A percentile compares a stretch with the other conserved stretches of the same genome.
Conservation (phyloP, 1,140 invertebrate species). For the Ceratina australensis region DNA sequence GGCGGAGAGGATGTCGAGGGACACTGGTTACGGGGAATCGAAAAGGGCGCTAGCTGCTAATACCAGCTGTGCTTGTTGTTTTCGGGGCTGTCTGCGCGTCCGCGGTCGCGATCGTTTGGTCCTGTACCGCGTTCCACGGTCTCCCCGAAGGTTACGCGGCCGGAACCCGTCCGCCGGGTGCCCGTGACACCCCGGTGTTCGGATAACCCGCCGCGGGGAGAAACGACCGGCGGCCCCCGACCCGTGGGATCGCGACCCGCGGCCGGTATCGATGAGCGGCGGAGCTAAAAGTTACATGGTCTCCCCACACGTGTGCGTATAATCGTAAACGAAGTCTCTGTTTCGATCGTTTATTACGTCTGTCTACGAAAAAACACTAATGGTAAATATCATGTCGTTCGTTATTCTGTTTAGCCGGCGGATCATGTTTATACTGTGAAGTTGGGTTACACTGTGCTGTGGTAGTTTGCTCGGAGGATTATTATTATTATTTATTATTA, state of each 20-base stretch:
- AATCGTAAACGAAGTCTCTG: constrained; percentile 78
- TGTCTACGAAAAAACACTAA: constrained; percentile 77
- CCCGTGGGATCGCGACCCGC: constrained; percentile 46
- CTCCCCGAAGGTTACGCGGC: background rate
- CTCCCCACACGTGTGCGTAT: constrained; percentile 80
- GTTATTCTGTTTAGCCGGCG: constrained; percentile 58
- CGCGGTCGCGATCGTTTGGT: constrained; percentile 53
- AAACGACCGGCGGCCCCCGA: background rate
- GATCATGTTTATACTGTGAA: constrained; percentile 60
- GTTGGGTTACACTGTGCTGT: constrained; percentile 53
- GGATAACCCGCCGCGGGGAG: constrained; percentile 14
- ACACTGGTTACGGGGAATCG: constrained; percentile 63
- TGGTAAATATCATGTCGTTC: constrained; percentile 71
- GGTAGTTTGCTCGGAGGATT: constrained; percentile 40
- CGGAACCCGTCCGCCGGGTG: background rate
- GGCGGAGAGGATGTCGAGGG: constrained; percentile 57
- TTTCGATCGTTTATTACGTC: constrained; percentile 66
- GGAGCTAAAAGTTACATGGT: constrained; percentile 79
- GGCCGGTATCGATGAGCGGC: constrained; percentile 73
- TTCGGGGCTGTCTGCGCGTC: constrained; percentile 60
- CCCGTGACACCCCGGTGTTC: no score
- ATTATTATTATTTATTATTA: no score
- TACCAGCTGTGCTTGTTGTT: constrained; percentile 62
- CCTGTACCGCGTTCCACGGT: background rate
- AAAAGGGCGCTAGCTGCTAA: constrained; percentile 72